Conservation (phyloP, 2,797 vertebrate species). For the Clarias fuscus region DNA sequence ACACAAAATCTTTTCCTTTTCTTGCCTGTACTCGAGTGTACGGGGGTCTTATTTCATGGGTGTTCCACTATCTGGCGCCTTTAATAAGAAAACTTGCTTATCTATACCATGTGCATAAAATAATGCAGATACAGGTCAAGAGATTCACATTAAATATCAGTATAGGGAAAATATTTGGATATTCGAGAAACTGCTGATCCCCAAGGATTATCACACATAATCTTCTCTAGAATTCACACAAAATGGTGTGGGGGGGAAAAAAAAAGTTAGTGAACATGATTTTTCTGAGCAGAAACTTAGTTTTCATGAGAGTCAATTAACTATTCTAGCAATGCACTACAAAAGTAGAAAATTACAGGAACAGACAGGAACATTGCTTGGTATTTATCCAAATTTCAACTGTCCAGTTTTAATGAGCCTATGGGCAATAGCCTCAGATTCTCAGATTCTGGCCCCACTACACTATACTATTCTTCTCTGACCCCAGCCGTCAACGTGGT, state of each 20-base stretch:
- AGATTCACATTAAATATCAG: neutral
- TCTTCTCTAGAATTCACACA: neutral
- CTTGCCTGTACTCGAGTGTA: neutral
- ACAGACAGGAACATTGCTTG: neutral
- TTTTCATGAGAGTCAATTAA: neutral
- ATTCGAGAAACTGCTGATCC: neutral
- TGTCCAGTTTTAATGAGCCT: neutral
- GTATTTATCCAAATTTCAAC: neutral
- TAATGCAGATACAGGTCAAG: neutral
- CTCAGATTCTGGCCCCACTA: neutral
- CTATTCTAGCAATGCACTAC: neutral
- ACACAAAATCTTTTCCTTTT: constrained; percentile 2
- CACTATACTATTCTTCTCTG: neutral
- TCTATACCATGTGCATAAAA: too few species aligned
- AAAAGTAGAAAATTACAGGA: neutral
- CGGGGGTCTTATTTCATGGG: neutral
- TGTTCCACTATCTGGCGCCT: neutral
- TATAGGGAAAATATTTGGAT: neutral
- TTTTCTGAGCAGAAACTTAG: neutral
- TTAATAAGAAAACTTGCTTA: neutral
- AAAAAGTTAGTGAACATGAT: neutral
- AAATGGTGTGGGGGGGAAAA: neutral
- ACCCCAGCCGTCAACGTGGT: neutral
- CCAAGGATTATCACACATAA: neutral
- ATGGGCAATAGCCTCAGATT: neutral